Evolutionary conservation across 2,888 invertebrate genomes (phyloP), one percentile per base, ranked within the genome.

Genomic region (Drosophila picticornis): DNA sequence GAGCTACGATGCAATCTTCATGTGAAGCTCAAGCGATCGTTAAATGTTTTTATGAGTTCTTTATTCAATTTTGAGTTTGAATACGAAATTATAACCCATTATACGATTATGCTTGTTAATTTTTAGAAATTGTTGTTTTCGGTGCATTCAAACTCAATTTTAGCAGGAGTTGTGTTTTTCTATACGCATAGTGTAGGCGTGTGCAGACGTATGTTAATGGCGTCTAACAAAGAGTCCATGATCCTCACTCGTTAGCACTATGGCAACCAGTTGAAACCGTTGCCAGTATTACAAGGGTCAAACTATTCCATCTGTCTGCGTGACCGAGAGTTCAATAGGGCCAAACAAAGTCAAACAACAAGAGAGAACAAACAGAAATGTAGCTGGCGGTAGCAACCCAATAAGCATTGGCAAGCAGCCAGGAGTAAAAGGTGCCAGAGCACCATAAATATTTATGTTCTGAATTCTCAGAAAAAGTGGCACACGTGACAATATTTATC

Each of bases 201-300:
- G 43, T 32, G 46, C 13, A 22, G n/a, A 38, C 27, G 38, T 22
- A n/a, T 43, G 51, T 46, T 36, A 55, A 31, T 6, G 60, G 52
- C 29, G 57, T 22, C 22, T 76, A 76, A 72, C 76, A 76, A 78
- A 62, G 72, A 67, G 52, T 68, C 53, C 59, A 56, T 68, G 72
- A 67, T 61, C 75, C 71, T 61, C 48, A 72, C 64, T 80, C 64
- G 67, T 72, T 77, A 67, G 66, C 77, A 69, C n/a, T 43, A n/a
- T 11, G 6, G 16, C 34, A 53, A 38, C 16, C 36, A 53, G 61
- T 51, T 43, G 32, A 43, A 25, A 51, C 29, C 11, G 19, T 9
- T 22, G 62, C 11, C 68, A 59, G 65, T 58, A 62, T 53, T 55
- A 58, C 48, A 60, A 75, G 57, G 80, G 72, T 80, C 67, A 76